These are phyloP conservation scores for Falco concolor DNA, from an alignment of 2,797 vertebrate genomes.

Conservation along the genomic window DNA sequence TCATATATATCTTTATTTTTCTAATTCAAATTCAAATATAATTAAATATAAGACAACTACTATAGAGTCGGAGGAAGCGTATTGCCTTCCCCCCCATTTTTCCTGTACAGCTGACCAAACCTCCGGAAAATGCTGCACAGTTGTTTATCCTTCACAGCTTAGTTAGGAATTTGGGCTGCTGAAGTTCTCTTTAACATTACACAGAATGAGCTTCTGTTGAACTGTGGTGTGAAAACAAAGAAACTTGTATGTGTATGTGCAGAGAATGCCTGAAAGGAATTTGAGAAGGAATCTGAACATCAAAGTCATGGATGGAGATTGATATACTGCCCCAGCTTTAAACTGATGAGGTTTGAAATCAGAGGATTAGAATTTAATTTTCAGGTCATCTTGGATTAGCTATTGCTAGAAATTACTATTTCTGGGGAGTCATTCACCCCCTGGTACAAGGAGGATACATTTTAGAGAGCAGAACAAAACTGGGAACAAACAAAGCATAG, in stretches of 20 bases:
- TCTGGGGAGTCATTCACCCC: not conserved
- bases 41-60: not conserved
- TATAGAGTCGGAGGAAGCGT: not conserved
- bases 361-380: not conserved
- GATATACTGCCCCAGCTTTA: not conserved
- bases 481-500: not conserved
- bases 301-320: not conserved
- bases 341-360: not conserved
- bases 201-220: not conserved
- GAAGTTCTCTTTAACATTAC: not conserved
- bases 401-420: not conserved
- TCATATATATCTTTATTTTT: no score
- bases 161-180: not conserved
- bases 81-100: not conserved
- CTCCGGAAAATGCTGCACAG: not conserved
- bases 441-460: not conserved
- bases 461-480: not conserved
- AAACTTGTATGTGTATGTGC: not conserved
- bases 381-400: not conserved
- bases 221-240: slow-evolving; percentile 45
- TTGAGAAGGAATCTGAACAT: slow-evolving; percentile 24
- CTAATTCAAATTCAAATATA: not conserved
- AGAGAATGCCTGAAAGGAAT: not conserved
- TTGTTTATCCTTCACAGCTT: not conserved
- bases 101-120: not conserved